Base-by-base conservation (phyloP, 2,888 invertebrate genomes). In the Ectropis crepuscularia region DNA sequence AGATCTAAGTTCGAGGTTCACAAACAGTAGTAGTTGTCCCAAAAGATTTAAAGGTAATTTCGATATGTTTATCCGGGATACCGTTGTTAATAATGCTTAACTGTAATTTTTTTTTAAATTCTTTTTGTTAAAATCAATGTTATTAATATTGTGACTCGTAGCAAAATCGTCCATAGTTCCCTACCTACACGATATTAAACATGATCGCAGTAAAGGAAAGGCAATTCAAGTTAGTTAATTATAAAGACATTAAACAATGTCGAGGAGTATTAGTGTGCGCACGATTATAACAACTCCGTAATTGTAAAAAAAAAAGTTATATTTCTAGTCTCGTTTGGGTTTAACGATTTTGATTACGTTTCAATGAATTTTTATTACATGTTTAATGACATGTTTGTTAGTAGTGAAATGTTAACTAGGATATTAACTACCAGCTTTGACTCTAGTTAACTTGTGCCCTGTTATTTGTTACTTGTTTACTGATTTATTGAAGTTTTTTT, bases 201-300 rank as follows among this genome's bases (percentile, higher is more conserved):
- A 50, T 50, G 57, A 69, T 57, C 43, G 53, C 57, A 58, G 60
- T 67, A 67, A 71, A 68, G 67, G 68, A 64, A 63, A 49, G 47
- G 66, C 68, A 68, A 69, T 69, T 69, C 59, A 45, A 68, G 55
- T 71, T 69, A 50, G 66, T 70, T 72, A 72, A 72, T 72, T 70
- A 72, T 72, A 69, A 72, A 72, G 70, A 70, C 70, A 72, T 72
- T 72, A 72, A 70, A 69, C 58, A 67, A 63, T 60, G 65, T 63
- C 45, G 65, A 65, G 58, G 63, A 45, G 53, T 63, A 69, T 68
- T 69, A 68, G 62, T 69, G 68, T 66, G 61, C 59, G 61, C 63
- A 70, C 63, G 57, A 69, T 68, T 69, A 66, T 67, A 62, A 59
- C 67, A 65, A 64, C 65, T 67, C 57, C 61, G 65, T 61, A 51